These are phyloP conservation scores for Cyrtonyx montezumae DNA, from an alignment of 2,113 vertebrate species.

Conservation along the genomic window DNA sequence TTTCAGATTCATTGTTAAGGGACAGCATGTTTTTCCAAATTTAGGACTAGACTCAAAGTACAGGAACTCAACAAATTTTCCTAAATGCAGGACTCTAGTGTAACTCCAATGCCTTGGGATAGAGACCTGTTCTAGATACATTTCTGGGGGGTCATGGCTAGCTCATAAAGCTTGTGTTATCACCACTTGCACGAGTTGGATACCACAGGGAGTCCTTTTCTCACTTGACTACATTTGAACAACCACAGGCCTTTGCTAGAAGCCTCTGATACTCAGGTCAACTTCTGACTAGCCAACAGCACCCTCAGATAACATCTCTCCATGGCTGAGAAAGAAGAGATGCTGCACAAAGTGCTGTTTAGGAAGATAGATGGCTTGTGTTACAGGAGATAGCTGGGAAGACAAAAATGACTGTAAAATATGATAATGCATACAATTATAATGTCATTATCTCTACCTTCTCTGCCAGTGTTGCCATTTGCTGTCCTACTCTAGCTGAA, in stretches of 20 bases:
- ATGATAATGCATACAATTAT: background rate
- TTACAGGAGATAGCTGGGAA: background rate
- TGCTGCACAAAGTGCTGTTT: background rate
- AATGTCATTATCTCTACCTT: background rate
- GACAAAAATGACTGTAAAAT: background rate
- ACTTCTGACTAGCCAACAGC: background rate
- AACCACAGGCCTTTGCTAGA: background rate
- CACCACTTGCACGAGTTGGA: background rate
- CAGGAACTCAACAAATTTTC: background rate
- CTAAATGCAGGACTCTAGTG: too few species aligned
- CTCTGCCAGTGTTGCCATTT: background rate
- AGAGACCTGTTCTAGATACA: background rate
- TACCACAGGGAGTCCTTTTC: background rate
- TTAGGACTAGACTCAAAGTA: background rate
- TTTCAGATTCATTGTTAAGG: background rate
- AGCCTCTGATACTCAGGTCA: background rate
- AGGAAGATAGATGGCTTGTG: background rate
- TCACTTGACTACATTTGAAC: background rate
- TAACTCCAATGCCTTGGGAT: background rate
- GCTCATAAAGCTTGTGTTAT: background rate
- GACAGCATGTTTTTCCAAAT: background rate
- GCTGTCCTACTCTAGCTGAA: background rate
- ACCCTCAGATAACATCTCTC: fast-evolving
- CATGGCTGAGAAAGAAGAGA: background rate
- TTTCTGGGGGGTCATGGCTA: background rate